Evolutionary conservation across 1,140 invertebrate species (phyloP).

Genomic region (Ips nitidus): DNA sequence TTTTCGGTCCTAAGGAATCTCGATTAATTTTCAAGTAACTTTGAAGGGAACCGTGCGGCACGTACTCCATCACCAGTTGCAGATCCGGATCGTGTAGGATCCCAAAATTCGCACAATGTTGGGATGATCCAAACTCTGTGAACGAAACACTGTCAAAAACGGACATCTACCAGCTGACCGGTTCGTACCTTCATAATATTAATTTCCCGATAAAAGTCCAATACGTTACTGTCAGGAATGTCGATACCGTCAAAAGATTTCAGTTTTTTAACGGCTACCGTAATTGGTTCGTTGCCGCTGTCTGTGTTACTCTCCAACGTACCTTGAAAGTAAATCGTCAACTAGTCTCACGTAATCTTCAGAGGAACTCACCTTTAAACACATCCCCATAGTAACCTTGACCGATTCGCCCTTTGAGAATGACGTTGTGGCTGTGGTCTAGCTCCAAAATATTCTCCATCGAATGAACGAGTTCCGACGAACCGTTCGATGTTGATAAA

Average conservation of each 20-base stretch:
- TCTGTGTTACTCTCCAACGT: constrained; percentile 57
- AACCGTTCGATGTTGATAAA: constrained; percentile 45
- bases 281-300: constrained; percentile 50
- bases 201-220: constrained; percentile 73
- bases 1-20: constrained; percentile 62
- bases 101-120: constrained; percentile 86
- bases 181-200: constrained; percentile 72
- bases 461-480: constrained; percentile 49
- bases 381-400: constrained; percentile 76
- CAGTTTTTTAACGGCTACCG: constrained; percentile 75
- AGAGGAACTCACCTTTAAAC: constrained; percentile 54
- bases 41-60: constrained; percentile 77
- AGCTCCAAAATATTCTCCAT: constrained; percentile 52
- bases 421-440: constrained; percentile 58
- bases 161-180: neutral
- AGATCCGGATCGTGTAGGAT: constrained; percentile 75
- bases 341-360: neutral
- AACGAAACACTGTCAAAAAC: neutral
- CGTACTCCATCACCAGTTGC: constrained; percentile 85
- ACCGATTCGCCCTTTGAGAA: constrained; percentile 62
- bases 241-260: constrained; percentile 55
- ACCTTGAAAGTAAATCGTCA: constrained; percentile 38
- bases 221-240: constrained; percentile 44
- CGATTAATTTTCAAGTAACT: constrained; percentile 74
- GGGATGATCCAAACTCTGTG: constrained; percentile 64